phyloP scores from a whole-genome alignment of 2,888 invertebrate genomes.

The Lithophane socia region DNA sequence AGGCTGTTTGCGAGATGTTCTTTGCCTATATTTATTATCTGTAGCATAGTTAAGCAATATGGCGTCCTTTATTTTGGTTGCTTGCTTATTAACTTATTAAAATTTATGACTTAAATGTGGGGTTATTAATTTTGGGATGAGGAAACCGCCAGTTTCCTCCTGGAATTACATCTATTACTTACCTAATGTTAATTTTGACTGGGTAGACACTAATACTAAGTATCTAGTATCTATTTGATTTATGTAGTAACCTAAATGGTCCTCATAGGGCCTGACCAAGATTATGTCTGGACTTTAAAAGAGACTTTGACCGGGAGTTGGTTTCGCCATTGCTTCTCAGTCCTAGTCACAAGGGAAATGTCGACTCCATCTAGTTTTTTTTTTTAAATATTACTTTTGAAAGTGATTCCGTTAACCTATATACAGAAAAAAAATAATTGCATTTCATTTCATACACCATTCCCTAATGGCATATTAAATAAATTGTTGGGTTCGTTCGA shows the following conservation, averaged over 20 bases:
- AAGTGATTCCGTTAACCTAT: too few relatives aligned
- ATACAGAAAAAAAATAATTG: too few relatives aligned
- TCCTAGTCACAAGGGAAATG: too few relatives aligned
- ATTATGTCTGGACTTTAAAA: too few relatives aligned
- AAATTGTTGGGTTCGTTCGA: too few relatives aligned
- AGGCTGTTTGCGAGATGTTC: constrained; percentile 69
- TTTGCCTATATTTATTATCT: constrained; percentile 60
- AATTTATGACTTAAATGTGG: constrained; percentile 42
- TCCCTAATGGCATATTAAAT: neutral
- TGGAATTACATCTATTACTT: constrained; percentile 12
- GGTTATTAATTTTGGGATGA: constrained; percentile 33
- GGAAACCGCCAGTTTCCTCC: constrained; percentile 6
- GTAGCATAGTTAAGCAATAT: constrained; percentile 43
- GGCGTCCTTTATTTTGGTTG: constrained; percentile 45
- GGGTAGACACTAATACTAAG: neutral
- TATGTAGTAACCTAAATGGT: neutral
- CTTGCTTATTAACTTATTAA: constrained; percentile 52
- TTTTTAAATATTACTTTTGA: too few relatives aligned
- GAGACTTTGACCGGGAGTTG: too few relatives aligned
- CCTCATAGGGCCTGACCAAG: too few relatives aligned
- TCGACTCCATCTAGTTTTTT: too few relatives aligned
- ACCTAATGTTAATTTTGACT: neutral
- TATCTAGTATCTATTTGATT: neutral
- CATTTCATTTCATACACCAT: too few relatives aligned
- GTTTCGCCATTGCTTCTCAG: too few relatives aligned